Conservation (phyloP, 1,140 invertebrate species). For the Platyscapa corneri region DNA sequence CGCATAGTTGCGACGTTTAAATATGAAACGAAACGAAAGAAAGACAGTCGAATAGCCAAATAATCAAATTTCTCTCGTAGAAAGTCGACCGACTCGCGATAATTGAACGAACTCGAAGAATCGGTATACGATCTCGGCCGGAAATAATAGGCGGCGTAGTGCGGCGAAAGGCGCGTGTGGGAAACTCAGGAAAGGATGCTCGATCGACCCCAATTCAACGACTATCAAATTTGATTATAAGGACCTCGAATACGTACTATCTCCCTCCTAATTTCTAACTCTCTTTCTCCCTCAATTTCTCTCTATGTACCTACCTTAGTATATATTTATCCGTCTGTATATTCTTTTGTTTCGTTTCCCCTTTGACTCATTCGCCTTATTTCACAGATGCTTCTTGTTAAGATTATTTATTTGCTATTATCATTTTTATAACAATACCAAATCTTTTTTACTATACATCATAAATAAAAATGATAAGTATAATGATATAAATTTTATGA, state of each 20-base stretch:
- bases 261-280: too few species aligned
- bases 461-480: too few species aligned
- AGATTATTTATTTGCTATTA: too few species aligned
- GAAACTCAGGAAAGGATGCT: conserved; percentile 49
- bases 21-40: conserved; percentile 16
- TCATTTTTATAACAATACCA: too few species aligned
- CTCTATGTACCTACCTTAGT: too few species aligned
- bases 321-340: not conserved
- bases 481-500: too few species aligned
- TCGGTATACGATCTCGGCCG: conserved; percentile 42
- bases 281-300: not conserved
- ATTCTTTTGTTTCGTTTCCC: not conserved
- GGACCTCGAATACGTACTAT: conserved; percentile 51
- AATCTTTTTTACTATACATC: too few species aligned
- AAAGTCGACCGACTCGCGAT: conserved; percentile 41
- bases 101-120: conserved; percentile 53
- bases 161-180: conserved; percentile 34
- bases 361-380: not conserved
- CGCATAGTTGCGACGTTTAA: not conserved
- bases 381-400: not conserved
- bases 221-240: conserved; percentile 61
- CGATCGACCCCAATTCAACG: conserved; percentile 58
- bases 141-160: conserved; percentile 41
- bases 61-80: conserved; percentile 44
- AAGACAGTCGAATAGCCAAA: not conserved